Evolutionary conservation across 2,888 invertebrate species (phyloP), one percentile per base, ranked within the genome.

Genomic region (Sicus ferrugineus): DNA sequence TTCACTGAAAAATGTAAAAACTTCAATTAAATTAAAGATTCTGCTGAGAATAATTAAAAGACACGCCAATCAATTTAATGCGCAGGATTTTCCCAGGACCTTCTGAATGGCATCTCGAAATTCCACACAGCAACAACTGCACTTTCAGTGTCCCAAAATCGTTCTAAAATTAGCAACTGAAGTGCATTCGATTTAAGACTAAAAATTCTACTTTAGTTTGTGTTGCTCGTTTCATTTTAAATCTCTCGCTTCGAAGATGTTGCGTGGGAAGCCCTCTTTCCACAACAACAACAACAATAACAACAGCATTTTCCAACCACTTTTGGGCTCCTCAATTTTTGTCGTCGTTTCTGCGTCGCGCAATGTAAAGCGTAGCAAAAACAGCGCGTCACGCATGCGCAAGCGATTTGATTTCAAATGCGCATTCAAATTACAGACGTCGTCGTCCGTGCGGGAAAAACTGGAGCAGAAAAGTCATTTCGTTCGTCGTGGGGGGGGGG

Each of bases 371-470:
- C n/a, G 58, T 2, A 2, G n/a, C 6, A n/a, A n/a, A 9, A 5
- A 31, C n/a, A 31, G n/a, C 56, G 58, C 58, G 58, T 31, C 19
- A 58, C 58, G 58, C 58, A 28, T 58, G 58, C 58, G 26, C 58
- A 58, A 58, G 31, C n/a, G 56, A 19, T 42, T 42, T 16, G n/a
- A 16, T n/a, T n/a, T 42, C 3, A 42, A 42, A 3, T 42, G 42
- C 42, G 42, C 16, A 42, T 4, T 42, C 9, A 16, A 16, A 42
- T 42, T 14, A 4, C n/a, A 16, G 16, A n/a, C 38, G 6, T 38
- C 38, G 6, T 38, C 38, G 16, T 42, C 5, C 42, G 5, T n/a
- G 11, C 42, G 42, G 16, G 5, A 42, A n/a, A n/a, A 42, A 42
- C 42, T 42, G 26, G 9, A 28, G 26, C 54, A 54, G 54, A 26